Percentiles rank a stretch among this genome's conserved stretches.
These are phyloP conservation scores for Tokudaia muenninki DNA, from an alignment of 2,797 vertebrate species.

Conservation along the genomic window DNA sequence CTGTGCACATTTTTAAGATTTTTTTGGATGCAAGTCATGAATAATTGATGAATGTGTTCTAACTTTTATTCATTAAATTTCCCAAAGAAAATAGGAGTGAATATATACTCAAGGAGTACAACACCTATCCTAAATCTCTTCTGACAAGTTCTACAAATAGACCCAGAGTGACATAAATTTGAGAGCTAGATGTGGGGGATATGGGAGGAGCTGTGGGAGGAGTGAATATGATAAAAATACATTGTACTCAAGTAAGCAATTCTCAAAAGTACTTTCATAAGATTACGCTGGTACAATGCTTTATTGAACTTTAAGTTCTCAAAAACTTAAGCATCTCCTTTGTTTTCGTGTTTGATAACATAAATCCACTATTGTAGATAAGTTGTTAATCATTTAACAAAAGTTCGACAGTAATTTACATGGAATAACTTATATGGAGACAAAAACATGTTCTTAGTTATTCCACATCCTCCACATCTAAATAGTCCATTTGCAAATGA, in stretches of 20 bases:
- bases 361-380: conserved; percentile 8
- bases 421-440: conserved; percentile 33
- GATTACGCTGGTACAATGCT: conserved; percentile 35
- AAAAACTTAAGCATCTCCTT: conserved; percentile 42
- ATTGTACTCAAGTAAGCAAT: neutral
- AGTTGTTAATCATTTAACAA: conserved; percentile 8
- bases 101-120: conserved; percentile 31
- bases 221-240: neutral
- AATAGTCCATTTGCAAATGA: conserved; percentile 38
- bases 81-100: conserved; percentile 43
- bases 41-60: conserved; percentile 45
- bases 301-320: conserved; percentile 52
- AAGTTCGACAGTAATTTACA: conserved; percentile 53
- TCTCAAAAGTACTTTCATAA: conserved; percentile 15
- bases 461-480: conserved; percentile 23
- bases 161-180: neutral
- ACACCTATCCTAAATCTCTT: conserved; percentile 25
- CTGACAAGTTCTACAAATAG: conserved; percentile 55
- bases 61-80: conserved; percentile 45
- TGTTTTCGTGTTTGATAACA: conserved; percentile 45
- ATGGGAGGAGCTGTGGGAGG: neutral
- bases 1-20: conserved; percentile 45
- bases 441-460: conserved; percentile 16
- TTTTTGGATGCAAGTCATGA: conserved; percentile 24
- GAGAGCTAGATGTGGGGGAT: neutral